phyloP scores from a whole-genome alignment of 2,113 vertebrate species.

The Macheiramphus alcinus region DNA sequence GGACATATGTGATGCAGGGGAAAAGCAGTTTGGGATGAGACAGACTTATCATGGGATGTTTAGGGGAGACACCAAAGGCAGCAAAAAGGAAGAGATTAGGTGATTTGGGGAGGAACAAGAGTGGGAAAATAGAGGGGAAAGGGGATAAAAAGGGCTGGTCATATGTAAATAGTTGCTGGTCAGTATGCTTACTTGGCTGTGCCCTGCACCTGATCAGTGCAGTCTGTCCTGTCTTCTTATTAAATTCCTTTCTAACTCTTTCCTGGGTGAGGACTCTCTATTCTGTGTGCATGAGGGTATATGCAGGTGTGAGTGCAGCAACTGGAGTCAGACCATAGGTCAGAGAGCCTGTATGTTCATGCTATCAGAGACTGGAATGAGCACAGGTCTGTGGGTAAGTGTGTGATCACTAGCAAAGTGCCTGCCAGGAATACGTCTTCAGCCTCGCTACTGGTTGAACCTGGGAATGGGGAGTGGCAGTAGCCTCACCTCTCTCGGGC shows the following conservation, averaged over 20 bases:
- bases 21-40: not conserved
- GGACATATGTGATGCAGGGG: rapidly evolving
- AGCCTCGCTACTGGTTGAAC: not conserved
- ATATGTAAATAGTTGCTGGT: not conserved
- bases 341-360: not conserved
- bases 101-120: not conserved
- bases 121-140: not conserved
- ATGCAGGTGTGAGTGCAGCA: not conserved
- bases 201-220: not conserved
- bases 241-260: not conserved
- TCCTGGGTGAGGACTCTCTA: not conserved
- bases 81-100: not conserved
- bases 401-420: not conserved
- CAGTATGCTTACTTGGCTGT: not conserved
- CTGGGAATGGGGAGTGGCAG: not conserved
- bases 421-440: not conserved
- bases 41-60: not conserved
- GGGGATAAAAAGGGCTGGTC: not conserved
- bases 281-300: not conserved
- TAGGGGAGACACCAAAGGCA: not conserved
- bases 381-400: rapidly evolving
- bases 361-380: not conserved
- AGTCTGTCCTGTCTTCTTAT: not conserved
- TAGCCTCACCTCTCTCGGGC: not conserved
- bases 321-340: not conserved